These are phyloP conservation scores for Catharus fuscescens DNA, from an alignment of 2,113 vertebrate species.

Conservation along the genomic window DNA sequence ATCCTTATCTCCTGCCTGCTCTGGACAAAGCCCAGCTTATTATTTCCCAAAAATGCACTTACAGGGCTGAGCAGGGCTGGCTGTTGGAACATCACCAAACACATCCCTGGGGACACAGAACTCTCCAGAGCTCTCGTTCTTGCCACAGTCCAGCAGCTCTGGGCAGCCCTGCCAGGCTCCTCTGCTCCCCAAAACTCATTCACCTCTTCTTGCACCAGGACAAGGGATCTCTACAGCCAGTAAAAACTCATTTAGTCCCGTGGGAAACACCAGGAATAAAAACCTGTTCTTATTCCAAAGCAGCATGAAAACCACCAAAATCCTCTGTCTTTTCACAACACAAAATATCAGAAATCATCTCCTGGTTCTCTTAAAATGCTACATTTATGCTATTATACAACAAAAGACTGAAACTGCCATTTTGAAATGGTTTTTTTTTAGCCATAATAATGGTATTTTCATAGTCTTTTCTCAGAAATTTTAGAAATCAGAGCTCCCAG, in stretches of 20 bases:
- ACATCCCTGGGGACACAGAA: background rate
- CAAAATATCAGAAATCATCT: background rate
- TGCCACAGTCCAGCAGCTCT: fast-evolving
- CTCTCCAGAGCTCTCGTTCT: background rate
- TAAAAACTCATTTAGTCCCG: background rate
- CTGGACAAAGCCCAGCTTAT: background rate
- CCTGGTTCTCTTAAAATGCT: background rate
- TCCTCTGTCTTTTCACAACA: background rate
- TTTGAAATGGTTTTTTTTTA: background rate
- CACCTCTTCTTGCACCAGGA: background rate
- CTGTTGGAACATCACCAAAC: background rate
- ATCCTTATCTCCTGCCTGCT: background rate
- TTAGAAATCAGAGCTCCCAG: background rate
- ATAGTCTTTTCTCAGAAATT: background rate
- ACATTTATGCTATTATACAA: background rate
- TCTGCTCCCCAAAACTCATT: background rate
- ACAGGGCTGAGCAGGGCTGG: background rate
- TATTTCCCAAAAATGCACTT: background rate
- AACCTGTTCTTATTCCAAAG: background rate
- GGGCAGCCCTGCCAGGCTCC: background rate
- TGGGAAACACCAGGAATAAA: background rate
- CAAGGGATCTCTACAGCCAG: background rate
- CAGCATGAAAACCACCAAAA: background rate
- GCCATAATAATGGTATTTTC: background rate
- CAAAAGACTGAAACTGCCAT: background rate